These are phyloP conservation scores for Battus philenor DNA, from an alignment of 1,140 invertebrate genomes.

Conservation along the genomic window DNA sequence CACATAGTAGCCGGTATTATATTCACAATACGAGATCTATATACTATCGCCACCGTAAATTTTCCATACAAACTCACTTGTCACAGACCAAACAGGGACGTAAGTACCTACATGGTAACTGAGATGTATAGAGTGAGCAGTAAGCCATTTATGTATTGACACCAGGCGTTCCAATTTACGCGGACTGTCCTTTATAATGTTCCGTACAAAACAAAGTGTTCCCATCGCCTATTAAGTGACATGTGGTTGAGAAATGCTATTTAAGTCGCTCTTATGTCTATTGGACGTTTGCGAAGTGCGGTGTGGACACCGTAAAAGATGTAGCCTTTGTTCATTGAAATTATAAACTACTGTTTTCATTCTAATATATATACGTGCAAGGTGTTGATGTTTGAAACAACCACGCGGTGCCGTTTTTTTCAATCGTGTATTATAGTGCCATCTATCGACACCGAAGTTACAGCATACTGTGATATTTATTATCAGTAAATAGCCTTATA, in stretches of 20 bases:
- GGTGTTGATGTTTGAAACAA: too few species aligned
- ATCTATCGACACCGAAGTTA: too few species aligned
- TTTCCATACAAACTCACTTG: conserved; percentile 14
- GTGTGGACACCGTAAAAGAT: too few species aligned
- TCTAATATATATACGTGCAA: too few species aligned
- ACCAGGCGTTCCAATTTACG: conserved; percentile 10
- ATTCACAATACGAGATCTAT: conserved; percentile 5
- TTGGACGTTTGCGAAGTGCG: too few species aligned
- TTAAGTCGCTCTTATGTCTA: background rate
- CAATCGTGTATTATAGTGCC: too few species aligned
- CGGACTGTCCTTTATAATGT: conserved; percentile 3
- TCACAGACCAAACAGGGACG: conserved; percentile 13
- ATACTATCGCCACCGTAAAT: conserved; percentile 8
- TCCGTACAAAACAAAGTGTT: background rate
- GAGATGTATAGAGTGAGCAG: conserved; percentile 9
- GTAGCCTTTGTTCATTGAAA: too few species aligned
- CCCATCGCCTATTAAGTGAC: background rate
- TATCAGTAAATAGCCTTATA: too few species aligned
- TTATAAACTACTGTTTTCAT: too few species aligned
- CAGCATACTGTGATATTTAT: too few species aligned
- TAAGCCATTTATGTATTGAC: conserved; percentile 1
- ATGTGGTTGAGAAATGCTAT: background rate
- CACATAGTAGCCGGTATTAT: too few species aligned
- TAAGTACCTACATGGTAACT: conserved; percentile 9
- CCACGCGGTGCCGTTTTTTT: too few species aligned